These are phyloP conservation scores for Macropis europaea DNA, from an alignment of 2,888 invertebrate genomes.

Conservation along the genomic window DNA sequence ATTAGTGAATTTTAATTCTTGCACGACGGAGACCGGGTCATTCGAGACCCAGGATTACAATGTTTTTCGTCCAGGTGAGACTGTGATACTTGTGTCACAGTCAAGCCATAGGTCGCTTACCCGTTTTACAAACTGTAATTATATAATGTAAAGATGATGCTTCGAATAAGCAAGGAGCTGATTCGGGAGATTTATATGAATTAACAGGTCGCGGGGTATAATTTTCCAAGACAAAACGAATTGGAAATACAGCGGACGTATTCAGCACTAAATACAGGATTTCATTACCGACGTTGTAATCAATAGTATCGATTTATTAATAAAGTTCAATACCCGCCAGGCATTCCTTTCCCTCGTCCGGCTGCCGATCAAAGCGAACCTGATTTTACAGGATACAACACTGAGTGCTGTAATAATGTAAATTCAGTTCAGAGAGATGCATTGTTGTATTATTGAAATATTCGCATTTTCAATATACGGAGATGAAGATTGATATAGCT, in stretches of 20 bases:
- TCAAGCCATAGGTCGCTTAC: too few species aligned
- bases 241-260: not conserved
- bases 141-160: too few species aligned
- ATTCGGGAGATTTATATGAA: too few species aligned
- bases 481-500: too few species aligned
- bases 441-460: conserved; percentile 23
- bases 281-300: not conserved
- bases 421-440: not conserved
- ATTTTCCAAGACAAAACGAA: too few species aligned
- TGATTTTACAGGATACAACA: conserved; percentile 2
- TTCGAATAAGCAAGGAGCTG: too few species aligned
- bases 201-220: too few species aligned
- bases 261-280: not conserved
- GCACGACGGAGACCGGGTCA: not conserved
- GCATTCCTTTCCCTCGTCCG: not conserved
- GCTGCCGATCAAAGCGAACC: conserved; percentile 1
- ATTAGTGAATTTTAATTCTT: not conserved
- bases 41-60: not conserved
- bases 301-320: conserved; percentile 8
- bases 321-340: conserved; percentile 9
- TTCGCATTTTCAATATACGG: not conserved
- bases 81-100: too few species aligned
- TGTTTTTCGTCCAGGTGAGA: too few species aligned
- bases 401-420: conserved; percentile 4
- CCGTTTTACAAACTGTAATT: too few species aligned